Conservation (phyloP, 2,113 vertebrate species). For the Burhinus bistriatus region DNA sequence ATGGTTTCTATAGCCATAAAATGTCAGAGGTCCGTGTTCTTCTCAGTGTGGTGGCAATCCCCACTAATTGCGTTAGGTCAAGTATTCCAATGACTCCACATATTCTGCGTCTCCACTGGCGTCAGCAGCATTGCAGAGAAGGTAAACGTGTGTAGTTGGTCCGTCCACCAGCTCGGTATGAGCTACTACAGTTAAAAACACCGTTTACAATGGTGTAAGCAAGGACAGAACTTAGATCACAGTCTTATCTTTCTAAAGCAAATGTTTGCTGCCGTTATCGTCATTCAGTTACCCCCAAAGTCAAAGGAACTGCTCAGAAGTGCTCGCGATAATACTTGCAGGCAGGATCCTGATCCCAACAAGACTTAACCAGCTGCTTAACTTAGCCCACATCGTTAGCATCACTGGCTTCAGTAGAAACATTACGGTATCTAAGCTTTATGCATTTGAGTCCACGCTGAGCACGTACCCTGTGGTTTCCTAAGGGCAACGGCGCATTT, state of each 20-base stretch:
- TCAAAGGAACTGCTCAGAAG: background rate
- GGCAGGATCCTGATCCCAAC: background rate
- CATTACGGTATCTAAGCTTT: background rate
- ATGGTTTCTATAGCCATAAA: background rate
- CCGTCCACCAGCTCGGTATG: background rate
- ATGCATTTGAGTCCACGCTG: rapidly evolving
- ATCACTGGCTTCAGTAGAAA: background rate
- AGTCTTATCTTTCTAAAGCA: background rate
- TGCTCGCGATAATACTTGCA: background rate
- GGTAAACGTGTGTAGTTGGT: background rate
- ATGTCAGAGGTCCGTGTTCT: background rate
- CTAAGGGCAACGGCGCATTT: background rate
- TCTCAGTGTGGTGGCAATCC: background rate
- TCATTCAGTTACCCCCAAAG: background rate
- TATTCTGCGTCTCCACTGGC: background rate
- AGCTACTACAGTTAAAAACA: background rate
- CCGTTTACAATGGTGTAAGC: background rate
- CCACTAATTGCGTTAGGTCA: background rate
- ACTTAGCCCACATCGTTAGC: background rate
- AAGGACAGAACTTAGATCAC: background rate
- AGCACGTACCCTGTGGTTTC: rapidly evolving
- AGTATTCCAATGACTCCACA: background rate
- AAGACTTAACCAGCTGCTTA: background rate
- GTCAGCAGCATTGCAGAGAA: background rate
- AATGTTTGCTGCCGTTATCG: background rate